Conservation (phyloP, 1,140 invertebrate species). For the Frieseomelitta varia region DNA sequence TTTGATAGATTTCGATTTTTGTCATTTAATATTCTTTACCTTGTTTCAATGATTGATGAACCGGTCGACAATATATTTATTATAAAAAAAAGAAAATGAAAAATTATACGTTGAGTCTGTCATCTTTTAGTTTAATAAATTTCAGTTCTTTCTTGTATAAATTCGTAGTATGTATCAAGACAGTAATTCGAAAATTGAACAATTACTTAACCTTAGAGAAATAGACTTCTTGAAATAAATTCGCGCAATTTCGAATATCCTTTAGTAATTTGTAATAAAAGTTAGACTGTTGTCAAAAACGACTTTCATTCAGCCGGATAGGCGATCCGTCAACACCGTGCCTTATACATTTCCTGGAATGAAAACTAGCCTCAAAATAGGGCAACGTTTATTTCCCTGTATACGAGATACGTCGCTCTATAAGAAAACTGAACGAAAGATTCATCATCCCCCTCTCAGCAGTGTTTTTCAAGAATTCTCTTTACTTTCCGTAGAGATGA, state of each 20-base stretch:
- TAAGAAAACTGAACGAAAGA: not conserved
- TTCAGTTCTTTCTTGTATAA: no score
- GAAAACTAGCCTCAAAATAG: not conserved
- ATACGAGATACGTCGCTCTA: not conserved
- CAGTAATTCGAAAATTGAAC: not conserved
- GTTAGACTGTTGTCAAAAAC: not conserved
- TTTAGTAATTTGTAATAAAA: not conserved
- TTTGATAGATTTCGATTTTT: no score
- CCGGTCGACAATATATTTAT: no score
- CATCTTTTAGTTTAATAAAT: no score
- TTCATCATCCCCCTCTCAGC: not conserved
- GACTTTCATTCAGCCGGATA: not conserved
- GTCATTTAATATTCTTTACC: no score
- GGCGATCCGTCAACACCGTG: not conserved
- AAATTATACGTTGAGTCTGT: no score
- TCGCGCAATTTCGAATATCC: not conserved
- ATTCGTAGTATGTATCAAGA: no score
- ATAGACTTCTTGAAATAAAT: not conserved
- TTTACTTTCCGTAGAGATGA: not conserved
- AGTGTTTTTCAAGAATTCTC: not conserved
- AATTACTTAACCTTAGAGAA: not conserved
- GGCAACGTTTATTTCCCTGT: slow-evolving; percentile 1
- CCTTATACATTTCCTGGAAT: not conserved
- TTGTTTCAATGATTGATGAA: no score
- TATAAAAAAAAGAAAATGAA: no score